A percentile compares a stretch with the other conserved stretches of the same genome.
These are phyloP conservation scores for Lycocorax pyrrhopterus DNA, from an alignment of 2,113 vertebrate genomes.

Conservation along the genomic window DNA sequence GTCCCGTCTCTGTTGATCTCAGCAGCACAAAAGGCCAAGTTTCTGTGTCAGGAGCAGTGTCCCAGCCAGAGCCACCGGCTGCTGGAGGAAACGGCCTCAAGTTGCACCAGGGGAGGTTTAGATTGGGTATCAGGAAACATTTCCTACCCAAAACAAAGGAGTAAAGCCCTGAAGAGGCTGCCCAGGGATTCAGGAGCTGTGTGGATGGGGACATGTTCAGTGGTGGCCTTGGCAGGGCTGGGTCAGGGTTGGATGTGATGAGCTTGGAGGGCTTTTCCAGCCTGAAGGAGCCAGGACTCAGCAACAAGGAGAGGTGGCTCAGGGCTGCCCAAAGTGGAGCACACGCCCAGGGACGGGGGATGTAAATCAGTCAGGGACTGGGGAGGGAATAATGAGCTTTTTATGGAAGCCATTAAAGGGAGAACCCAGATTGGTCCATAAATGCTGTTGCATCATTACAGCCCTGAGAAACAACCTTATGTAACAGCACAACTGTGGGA, in stretches of 20 bases:
- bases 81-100: not conserved
- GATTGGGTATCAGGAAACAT: not conserved
- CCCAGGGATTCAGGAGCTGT: not conserved
- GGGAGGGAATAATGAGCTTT: constrained; percentile 46
- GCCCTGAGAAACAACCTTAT: not conserved
- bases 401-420: constrained; percentile 47
- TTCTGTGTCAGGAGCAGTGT: not conserved
- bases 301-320: not conserved
- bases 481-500: not conserved
- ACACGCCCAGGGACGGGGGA: not conserved
- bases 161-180: not conserved
- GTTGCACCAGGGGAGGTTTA: fast-evolving
- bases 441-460: not conserved
- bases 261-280: not conserved
- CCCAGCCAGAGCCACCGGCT: not conserved
- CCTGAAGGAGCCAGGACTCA: not conserved
- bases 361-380: not conserved
- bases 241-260: not conserved
- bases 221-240: not conserved
- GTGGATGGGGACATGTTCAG: not conserved
- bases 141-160: not conserved
- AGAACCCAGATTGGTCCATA: constrained; percentile 34
- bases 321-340: not conserved
- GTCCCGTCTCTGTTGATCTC: not conserved
- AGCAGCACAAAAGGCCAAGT: not conserved